Evolutionary conservation across 2,888 invertebrate genomes (phyloP).

Genomic region (Protonemura montana): DNA sequence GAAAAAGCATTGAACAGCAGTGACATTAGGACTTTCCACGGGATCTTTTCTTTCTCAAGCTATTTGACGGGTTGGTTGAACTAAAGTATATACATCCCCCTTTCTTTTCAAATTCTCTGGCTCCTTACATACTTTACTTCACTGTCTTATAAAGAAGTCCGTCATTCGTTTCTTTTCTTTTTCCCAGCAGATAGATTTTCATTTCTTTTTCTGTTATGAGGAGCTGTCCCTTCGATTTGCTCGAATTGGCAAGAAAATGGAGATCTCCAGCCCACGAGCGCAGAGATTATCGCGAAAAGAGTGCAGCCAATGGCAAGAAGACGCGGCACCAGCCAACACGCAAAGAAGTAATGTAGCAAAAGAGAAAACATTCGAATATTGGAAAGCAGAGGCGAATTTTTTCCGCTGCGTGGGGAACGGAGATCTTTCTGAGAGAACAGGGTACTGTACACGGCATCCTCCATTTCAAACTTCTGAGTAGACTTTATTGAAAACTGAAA

Average conservation of each 20-base stretch:
- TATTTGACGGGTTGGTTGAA: slow-evolving; percentile 17
- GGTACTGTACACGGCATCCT: background rate
- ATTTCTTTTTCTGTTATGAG: slow-evolving; percentile 40
- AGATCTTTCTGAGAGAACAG: slow-evolving; percentile 23
- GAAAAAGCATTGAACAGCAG: slow-evolving; percentile 1
- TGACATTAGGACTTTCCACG: slow-evolving; percentile 24
- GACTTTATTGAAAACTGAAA: slow-evolving; percentile 40
- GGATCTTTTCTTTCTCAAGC: background rate
- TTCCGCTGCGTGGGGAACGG: background rate
- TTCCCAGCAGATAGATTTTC: slow-evolving; percentile 23
- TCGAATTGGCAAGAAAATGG: slow-evolving; percentile 19
- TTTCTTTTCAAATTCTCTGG: slow-evolving; percentile 15
- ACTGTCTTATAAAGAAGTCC: slow-evolving; percentile 36
- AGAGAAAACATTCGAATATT: slow-evolving; percentile 34
- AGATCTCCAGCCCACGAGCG: background rate
- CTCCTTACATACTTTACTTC: slow-evolving; percentile 9
- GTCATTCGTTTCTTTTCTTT: slow-evolving; percentile 30
- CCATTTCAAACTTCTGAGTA: slow-evolving; percentile 39
- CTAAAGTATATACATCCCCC: background rate
- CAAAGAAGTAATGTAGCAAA: slow-evolving; percentile 27
- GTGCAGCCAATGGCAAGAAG: background rate
- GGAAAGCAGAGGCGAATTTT: slow-evolving; percentile 32
- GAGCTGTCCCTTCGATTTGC: slow-evolving; percentile 38
- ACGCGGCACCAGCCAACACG: background rate
- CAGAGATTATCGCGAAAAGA: slow-evolving; percentile 4